A percentile compares a stretch with the other conserved stretches of the same genome.
These are phyloP conservation scores for Melanitta fusca DNA, from an alignment of 2,797 vertebrate species.

Conservation along the genomic window DNA sequence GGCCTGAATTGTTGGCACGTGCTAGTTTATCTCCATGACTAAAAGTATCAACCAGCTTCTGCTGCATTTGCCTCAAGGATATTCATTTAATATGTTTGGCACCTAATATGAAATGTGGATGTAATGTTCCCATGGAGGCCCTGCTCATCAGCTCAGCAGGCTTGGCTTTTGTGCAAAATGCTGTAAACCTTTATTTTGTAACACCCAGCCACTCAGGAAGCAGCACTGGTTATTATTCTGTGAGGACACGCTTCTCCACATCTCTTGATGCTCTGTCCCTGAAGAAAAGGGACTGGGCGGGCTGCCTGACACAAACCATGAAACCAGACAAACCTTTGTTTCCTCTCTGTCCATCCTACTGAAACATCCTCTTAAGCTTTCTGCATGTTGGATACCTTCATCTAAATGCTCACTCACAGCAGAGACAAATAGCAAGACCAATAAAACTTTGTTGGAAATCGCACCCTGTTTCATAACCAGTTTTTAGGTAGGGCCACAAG, in stretches of 20 bases:
- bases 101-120: background rate
- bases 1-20: background rate
- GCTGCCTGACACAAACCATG: background rate
- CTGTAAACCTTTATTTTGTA: background rate
- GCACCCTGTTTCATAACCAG: background rate
- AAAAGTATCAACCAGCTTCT: background rate
- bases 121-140: background rate
- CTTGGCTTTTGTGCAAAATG: background rate
- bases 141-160: background rate
- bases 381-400: background rate
- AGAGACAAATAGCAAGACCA: background rate
- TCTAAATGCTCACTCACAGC: background rate
- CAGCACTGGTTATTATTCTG: background rate
- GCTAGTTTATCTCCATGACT: background rate
- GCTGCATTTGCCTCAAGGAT: background rate
- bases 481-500: background rate
- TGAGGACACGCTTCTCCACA: background rate
- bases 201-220: background rate
- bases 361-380: background rate
- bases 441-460: background rate
- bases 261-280: background rate
- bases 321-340: background rate
- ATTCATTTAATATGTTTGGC: background rate
- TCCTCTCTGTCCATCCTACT: background rate
- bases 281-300: background rate